Conservation (phyloP, 2,113 vertebrate genomes). For the Actinemys pallida region DNA sequence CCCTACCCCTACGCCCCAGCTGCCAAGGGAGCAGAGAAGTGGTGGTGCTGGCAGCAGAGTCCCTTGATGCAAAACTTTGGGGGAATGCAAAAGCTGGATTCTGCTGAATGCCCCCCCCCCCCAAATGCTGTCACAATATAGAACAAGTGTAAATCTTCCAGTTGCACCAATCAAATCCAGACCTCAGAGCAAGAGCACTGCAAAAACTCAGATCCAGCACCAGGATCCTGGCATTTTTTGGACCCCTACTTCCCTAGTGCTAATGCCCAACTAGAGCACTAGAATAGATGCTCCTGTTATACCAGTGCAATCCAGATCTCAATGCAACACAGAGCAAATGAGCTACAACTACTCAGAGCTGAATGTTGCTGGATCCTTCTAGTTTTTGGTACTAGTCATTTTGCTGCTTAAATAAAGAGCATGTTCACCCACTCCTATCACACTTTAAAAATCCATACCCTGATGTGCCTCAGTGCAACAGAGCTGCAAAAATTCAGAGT, state of each 20-base stretch:
- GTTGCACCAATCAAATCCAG: not conserved
- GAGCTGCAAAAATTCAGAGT: not conserved
- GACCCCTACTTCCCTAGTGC: not conserved
- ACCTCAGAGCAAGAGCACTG: not conserved
- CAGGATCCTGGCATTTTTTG: not conserved
- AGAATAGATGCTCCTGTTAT: not conserved
- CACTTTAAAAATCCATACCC: not conserved
- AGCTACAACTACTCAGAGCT: not conserved
- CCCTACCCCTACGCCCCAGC: accelerated
- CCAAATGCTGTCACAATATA: not conserved
- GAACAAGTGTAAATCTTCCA: not conserved
- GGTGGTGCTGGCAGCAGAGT: not conserved
- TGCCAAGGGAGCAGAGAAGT: not conserved
- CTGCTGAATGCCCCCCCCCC: not conserved
- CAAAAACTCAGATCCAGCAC: not conserved
- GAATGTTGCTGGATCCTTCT: not conserved
- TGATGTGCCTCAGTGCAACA: not conserved
- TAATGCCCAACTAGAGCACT: accelerated
- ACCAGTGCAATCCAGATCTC: not conserved
- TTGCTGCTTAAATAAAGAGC: not conserved
- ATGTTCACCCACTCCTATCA: not conserved
- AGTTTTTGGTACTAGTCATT: not conserved
- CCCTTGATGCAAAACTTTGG: accelerated
- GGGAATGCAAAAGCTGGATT: not conserved
- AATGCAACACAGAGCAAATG: not conserved